Percentiles rank a stretch among this genome's conserved stretches.
phyloP scores from a whole-genome alignment of 2,113 vertebrate genomes.

The rabbit (Oryctolagus cuniculus) region mOryCun1.1 NC_091445.1:93055501-93056000 shows the following conservation, averaged over 20 bases:
- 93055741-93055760: neutral
- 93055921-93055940: too few relatives aligned
- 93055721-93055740: conserved; percentile 31
- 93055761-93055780: conserved; percentile 14
- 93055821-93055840: too few relatives aligned
- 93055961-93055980: too few relatives aligned
- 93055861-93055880: too few relatives aligned
- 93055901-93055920: too few relatives aligned
- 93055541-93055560: neutral
- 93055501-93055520: neutral
- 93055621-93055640: neutral
- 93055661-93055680: neutral
- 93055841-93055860: too few relatives aligned
- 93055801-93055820: neutral
- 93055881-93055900: too few relatives aligned
- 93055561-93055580: conserved; percentile 24
- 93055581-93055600: neutral
- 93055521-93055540: neutral
- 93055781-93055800: neutral
- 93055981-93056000: too few relatives aligned
- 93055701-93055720: neutral
- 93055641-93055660: neutral
- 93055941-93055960: too few relatives aligned
- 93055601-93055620: neutral
- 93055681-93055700: neutral